Evolutionary conservation across 2,888 invertebrate genomes (phyloP).

Genomic region (Elegia similella): DNA sequence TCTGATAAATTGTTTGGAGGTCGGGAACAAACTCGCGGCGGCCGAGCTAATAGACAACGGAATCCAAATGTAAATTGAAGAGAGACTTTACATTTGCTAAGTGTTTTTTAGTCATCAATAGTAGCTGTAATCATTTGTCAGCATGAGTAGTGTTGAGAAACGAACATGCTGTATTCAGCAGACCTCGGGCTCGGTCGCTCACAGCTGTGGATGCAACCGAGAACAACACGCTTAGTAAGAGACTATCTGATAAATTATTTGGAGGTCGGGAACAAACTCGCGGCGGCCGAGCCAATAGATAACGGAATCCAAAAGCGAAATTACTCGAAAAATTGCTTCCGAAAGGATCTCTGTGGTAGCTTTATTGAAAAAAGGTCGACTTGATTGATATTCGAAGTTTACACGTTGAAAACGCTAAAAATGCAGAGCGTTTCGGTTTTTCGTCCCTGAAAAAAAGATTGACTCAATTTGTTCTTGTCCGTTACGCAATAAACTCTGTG

Average conservation of each 20-base stretch:
- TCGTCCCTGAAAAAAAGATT: conserved; percentile 74
- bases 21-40: conserved; percentile 42
- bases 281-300: conserved; percentile 47
- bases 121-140: too few species aligned
- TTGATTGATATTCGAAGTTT: conserved; percentile 79
- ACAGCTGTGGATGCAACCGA: conserved; percentile 17
- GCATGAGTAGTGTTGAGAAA: too few species aligned
- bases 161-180: neutral
- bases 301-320: conserved; percentile 59
- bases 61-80: conserved; percentile 32
- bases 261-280: conserved; percentile 41
- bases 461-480: conserved; percentile 80
- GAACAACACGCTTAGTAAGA: conserved; percentile 23
- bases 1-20: conserved; percentile 47
- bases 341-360: conserved; percentile 62
- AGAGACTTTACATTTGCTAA: too few species aligned
- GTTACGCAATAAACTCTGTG: conserved; percentile 72
- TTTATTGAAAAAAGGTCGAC: conserved; percentile 77
- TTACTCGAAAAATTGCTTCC: conserved; percentile 69
- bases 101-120: too few species aligned
- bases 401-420: conserved; percentile 73
- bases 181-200: too few species aligned
- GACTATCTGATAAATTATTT: conserved; percentile 46
- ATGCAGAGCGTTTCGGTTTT: conserved; percentile 68
- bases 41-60: conserved; percentile 49